These are phyloP conservation scores for Ibidorhyncha struthersii DNA, from an alignment of 2,113 vertebrate genomes.

Conservation along the genomic window DNA sequence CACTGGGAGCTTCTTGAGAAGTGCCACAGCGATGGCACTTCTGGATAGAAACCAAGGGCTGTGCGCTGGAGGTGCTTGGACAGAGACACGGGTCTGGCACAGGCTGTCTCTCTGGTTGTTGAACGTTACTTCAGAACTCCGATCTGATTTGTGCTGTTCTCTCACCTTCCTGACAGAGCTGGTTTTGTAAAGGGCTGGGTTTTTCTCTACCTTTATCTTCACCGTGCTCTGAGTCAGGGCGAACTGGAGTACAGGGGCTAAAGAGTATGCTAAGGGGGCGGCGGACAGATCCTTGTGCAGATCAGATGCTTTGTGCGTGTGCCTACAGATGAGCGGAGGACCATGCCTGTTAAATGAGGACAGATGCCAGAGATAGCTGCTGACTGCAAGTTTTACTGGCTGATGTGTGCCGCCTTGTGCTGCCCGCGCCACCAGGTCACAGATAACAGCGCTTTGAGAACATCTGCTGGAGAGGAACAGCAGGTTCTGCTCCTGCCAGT, in stretches of 20 bases:
- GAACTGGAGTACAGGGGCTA: background rate
- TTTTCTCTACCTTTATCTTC: background rate
- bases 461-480: background rate
- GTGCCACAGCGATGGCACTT: background rate
- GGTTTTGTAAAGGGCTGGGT: background rate
- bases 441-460: background rate
- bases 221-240: rapidly evolving
- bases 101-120: background rate
- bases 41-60: background rate
- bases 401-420: background rate
- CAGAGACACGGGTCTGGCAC: rapidly evolving
- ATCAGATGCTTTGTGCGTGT: background rate
- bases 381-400: background rate
- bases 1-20: background rate
- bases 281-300: background rate
- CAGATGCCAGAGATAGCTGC: background rate
- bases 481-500: background rate
- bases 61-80: background rate
- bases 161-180: background rate
- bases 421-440: background rate
- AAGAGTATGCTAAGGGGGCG: background rate
- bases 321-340: background rate
- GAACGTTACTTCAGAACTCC: background rate
- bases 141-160: background rate
- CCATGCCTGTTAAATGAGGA: background rate